A percentile compares a stretch with the other conserved stretches of the same genome.
phyloP scores from a whole-genome alignment of 2,888 invertebrate species.

The Nemapogon koenigi region DNA sequence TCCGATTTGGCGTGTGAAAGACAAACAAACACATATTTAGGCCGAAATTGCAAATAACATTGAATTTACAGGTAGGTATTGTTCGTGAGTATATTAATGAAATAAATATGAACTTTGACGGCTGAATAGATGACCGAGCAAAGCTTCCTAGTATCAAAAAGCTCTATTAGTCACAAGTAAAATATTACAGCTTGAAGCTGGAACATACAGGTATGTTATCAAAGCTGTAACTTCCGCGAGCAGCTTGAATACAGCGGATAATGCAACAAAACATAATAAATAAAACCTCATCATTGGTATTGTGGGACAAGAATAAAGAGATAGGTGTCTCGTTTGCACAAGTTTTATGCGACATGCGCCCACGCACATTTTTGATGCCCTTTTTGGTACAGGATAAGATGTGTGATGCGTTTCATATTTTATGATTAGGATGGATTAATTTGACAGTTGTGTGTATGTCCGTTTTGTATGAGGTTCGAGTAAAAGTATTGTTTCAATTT shows the following conservation, averaged over 20 bases:
- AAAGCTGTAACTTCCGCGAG: constrained; percentile 7
- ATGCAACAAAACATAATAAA: constrained; percentile 34
- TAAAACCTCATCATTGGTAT: constrained; percentile 41
- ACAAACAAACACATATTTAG: no score
- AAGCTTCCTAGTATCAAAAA: no score
- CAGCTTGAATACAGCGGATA: constrained; percentile 19
- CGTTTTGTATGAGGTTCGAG: not conserved
- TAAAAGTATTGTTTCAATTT: constrained; percentile 8
- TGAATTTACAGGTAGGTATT: no score
- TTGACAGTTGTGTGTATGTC: constrained; percentile 2
- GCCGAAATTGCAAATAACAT: no score
- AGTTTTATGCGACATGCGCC: constrained; percentile 2
- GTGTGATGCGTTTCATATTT: constrained; percentile 4
- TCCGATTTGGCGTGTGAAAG: no score
- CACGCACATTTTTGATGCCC: constrained; percentile 3
- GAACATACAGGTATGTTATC: no score
- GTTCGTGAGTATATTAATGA: no score
- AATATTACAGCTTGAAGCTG: no score
- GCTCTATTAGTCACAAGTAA: no score
- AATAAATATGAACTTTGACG: no score
- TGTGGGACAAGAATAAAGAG: constrained; percentile 23
- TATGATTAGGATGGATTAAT: constrained; percentile 6
- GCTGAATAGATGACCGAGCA: no score
- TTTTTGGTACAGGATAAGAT: constrained; percentile 1
- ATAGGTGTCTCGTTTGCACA: constrained; percentile 7